These are phyloP conservation scores for Crypturellus tataupa DNA, from an alignment of 2,797 vertebrate genomes.

Conservation along the genomic window DNA sequence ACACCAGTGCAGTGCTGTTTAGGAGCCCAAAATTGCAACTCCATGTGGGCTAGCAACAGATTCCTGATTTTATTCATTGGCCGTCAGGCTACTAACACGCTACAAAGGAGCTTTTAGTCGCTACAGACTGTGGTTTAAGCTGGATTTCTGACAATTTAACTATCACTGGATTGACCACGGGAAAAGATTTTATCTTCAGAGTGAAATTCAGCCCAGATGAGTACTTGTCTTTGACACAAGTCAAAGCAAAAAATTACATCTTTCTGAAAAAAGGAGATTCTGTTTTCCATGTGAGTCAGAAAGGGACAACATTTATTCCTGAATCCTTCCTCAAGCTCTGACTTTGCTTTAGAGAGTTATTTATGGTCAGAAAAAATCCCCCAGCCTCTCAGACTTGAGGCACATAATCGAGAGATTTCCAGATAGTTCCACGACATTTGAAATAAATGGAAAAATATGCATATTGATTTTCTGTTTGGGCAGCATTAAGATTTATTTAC, in stretches of 20 bases:
- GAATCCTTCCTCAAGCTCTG: not conserved
- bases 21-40: not conserved
- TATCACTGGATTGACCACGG: accelerated
- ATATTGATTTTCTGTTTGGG: slow-evolving; percentile 64
- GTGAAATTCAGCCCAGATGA: not conserved
- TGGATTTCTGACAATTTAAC: not conserved
- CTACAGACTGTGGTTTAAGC: not conserved
- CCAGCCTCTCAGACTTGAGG: slow-evolving; percentile 2
- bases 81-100: not conserved
- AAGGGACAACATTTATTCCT: not conserved
- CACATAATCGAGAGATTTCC: slow-evolving; percentile 2
- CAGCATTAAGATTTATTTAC: slow-evolving; percentile 74
- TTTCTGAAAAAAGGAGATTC: not conserved
- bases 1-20: not conserved
- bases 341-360: not conserved
- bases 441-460: slow-evolving; percentile 63
- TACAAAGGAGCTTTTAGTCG: not conserved
- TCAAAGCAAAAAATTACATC: not conserved
- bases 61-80: not conserved
- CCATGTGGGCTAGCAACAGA: not conserved
- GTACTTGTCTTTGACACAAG: not conserved
- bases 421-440: slow-evolving; percentile 52
- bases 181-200: not conserved
- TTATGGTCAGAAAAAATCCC: not conserved
- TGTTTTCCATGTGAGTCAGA: not conserved